Evolutionary conservation across 2,888 invertebrate species (phyloP), one percentile per base, ranked within the genome.

Genomic region (Strigamia transsilvanica): DNA sequence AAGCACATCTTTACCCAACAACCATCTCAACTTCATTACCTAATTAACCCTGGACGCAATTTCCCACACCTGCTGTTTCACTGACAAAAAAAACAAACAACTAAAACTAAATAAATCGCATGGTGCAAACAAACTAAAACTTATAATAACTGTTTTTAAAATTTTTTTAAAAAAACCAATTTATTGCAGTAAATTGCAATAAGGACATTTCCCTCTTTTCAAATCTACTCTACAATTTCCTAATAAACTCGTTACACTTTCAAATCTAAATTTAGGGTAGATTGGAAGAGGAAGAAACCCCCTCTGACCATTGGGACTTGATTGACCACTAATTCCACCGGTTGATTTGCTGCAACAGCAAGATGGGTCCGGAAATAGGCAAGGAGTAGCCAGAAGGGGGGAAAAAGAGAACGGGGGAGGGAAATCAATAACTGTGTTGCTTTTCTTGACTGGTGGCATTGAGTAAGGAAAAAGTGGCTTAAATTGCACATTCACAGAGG

Each of bases 241-340:
- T 46, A 46, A 46, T 46, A 46, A 46, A 46, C 46, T 46, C 46
- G 12, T 46, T 46, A 46, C n/a, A 46, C 5, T 46, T 46, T 46
- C 46, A 10, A 46, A 46, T 9, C 46, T 46, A 46, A 46, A 46
- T 46, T 46, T 13, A 46, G 46, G 46, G 46, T 46, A 13, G 46
- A 46, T 46, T 46, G 46, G 15, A 46, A 4, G 46, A 46, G 46
- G 46, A n/a, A 46, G 61, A 61, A 10, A 61, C 61, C 61, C 61
- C 61, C 61, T 23, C 51, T 21, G 61, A 61, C 61, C 61, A 21
- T 61, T 23, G 61, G 61, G 61, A 61, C 61, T 23, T 61, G 61
- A 61, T 61, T 61, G 61, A 61, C 61, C 61, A 61, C 61, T 61
- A 61, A 61, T 61, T 61, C 61, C 61, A 61, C 61, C 61, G 61